These are phyloP conservation scores for Toxostoma redivivum DNA, from an alignment of 2,113 vertebrate genomes.

Conservation along the genomic window DNA sequence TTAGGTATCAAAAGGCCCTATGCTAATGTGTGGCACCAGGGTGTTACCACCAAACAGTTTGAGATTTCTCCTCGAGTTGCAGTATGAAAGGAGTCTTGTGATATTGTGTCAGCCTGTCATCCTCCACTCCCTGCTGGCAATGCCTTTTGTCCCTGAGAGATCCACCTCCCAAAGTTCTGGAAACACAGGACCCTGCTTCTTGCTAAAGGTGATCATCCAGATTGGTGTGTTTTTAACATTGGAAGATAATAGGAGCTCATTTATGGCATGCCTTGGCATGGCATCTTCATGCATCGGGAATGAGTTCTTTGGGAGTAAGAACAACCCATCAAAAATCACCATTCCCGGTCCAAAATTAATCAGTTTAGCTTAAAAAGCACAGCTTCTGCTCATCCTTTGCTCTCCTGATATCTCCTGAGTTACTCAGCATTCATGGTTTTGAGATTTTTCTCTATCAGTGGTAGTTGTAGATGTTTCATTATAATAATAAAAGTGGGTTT, in stretches of 20 bases:
- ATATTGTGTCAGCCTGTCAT: background rate
- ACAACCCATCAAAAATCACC: background rate
- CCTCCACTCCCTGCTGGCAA: background rate
- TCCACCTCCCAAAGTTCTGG: background rate
- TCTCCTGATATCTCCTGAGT: background rate
- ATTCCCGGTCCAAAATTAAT: background rate
- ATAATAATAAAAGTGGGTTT: background rate
- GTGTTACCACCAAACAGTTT: background rate
- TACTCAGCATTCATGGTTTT: background rate
- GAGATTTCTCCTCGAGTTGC: background rate
- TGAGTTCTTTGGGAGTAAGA: background rate
- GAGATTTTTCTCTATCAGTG: background rate
- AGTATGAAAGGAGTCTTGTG: background rate
- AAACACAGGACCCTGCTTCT: background rate
- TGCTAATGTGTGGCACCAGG: background rate
- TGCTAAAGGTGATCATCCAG: background rate
- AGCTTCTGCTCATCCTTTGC: background rate
- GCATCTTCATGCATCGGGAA: background rate
- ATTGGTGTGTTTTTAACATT: background rate
- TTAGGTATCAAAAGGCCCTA: background rate
- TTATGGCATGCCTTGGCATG: fast-evolving
- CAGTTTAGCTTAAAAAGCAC: background rate
- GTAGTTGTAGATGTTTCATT: background rate
- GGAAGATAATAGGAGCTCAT: background rate
- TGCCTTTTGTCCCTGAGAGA: background rate